These are phyloP conservation scores for Bujurquina vittata DNA, from an alignment of 2,113 vertebrate genomes.

Conservation along the genomic window DNA sequence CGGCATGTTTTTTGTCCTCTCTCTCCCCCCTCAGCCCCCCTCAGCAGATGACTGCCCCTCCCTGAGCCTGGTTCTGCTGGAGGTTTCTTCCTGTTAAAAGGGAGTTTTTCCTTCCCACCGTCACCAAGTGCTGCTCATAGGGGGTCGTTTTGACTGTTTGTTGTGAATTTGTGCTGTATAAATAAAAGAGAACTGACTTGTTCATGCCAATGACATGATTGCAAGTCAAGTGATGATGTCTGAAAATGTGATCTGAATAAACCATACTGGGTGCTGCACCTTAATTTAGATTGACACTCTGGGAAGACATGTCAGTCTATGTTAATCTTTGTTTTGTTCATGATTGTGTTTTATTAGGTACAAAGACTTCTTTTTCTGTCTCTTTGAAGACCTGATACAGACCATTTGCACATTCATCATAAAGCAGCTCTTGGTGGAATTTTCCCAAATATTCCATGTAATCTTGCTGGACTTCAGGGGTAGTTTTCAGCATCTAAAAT, in stretches of 20 bases:
- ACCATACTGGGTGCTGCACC: neutral
- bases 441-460: neutral
- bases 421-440: neutral
- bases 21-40: too few relatives aligned
- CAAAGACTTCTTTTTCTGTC: neutral
- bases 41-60: too few relatives aligned
- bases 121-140: too few relatives aligned
- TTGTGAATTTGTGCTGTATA: neutral
- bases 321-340: neutral
- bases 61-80: too few relatives aligned
- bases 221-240: too few relatives aligned
- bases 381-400: neutral
- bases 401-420: neutral
- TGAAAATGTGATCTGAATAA: neutral
- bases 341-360: accelerated
- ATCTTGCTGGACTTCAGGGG: neutral
- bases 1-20: too few relatives aligned
- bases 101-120: too few relatives aligned
- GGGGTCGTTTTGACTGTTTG: too few relatives aligned
- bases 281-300: accelerated
- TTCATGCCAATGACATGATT: too few relatives aligned
- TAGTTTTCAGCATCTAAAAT: neutral
- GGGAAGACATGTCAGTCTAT: too few relatives aligned
- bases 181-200: too few relatives aligned
- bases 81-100: too few relatives aligned